These are phyloP conservation scores for Chelon auratus DNA, from an alignment of 2,797 vertebrate genomes.

Conservation along the genomic window DNA sequence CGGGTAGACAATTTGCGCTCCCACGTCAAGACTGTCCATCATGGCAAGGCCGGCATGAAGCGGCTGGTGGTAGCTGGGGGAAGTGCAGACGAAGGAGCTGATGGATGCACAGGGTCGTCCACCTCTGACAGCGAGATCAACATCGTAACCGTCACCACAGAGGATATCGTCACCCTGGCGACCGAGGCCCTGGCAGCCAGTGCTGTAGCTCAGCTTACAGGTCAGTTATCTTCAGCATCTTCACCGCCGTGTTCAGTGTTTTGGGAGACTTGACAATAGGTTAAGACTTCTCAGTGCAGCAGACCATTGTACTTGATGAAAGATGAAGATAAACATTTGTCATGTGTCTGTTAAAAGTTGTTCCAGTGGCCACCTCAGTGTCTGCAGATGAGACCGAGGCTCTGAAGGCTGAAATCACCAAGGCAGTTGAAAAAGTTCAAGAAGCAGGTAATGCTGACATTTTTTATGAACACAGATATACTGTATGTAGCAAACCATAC, in stretches of 20 bases:
- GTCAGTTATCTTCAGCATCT: conserved; percentile 70
- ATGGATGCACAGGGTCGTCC: conserved; percentile 57
- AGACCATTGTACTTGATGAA: not conserved
- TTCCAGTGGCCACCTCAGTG: conserved; percentile 90
- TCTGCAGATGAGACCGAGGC: conserved; percentile 95
- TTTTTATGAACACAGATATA: not conserved
- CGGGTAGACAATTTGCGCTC: conserved; percentile 98
- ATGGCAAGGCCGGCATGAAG: conserved; percentile 96
- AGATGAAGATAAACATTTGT: not conserved
- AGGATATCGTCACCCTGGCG: conserved; percentile 94
- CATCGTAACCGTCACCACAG: conserved; percentile 92
- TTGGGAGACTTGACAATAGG: too few relatives aligned
- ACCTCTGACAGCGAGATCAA: conserved; percentile 89
- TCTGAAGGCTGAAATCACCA: conserved; percentile 96
- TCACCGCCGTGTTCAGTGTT: not conserved
- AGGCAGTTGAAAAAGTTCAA: conserved; percentile 97
- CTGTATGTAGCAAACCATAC: not conserved
- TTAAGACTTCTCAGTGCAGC: not conserved
- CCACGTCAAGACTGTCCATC: conserved; percentile 97
- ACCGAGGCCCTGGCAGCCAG: conserved; percentile 91
- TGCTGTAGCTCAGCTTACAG: conserved; percentile 93
- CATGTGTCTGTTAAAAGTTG: conserved; percentile 81
- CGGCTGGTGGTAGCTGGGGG: conserved; percentile 83
- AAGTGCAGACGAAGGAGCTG: conserved; percentile 57
- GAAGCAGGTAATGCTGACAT: conserved; percentile 89